Evolutionary conservation across 2,888 invertebrate species (phyloP).

Genomic region (Dyspetes luteomarginatus): DNA sequence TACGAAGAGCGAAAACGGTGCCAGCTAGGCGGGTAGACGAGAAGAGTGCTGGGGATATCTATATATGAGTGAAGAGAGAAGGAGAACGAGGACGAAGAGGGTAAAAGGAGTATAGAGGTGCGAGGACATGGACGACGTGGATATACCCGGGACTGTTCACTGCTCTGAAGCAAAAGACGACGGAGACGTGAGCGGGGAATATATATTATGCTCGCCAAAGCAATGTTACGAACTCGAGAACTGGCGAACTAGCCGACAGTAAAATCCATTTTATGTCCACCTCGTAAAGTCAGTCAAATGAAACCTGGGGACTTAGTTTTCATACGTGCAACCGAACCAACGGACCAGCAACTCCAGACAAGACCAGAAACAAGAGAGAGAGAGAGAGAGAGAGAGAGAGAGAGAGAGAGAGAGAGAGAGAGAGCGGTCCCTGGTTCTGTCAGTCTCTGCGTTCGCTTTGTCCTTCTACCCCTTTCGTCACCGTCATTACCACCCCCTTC

Average conservation of each 20-base stretch:
- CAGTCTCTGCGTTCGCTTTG: constrained; percentile 34
- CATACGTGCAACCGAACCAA: constrained; percentile 78
- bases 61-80: constrained; percentile 38
- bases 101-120: constrained; percentile 47
- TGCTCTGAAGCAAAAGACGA: constrained; percentile 31
- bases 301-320: constrained; percentile 82
- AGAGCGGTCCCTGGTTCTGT: constrained; percentile 30
- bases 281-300: constrained; percentile 83
- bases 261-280: constrained; percentile 82
- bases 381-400: not conserved
- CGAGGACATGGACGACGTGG: constrained; percentile 55
- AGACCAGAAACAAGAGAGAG: constrained; percentile 48
- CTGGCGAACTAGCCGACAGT: constrained; percentile 83
- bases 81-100: constrained; percentile 48
- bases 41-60: constrained; percentile 56
- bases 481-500: constrained; percentile 54
- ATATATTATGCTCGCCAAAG: constrained; percentile 79
- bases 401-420: constrained; percentile 10
- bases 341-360: constrained; percentile 64
- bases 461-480: constrained; percentile 46
- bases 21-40: constrained; percentile 60
- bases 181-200: constrained; percentile 43
- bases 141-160: constrained; percentile 42
- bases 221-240: constrained; percentile 82
- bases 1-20: constrained; percentile 43